phyloP scores from a whole-genome alignment of 2,113 vertebrate genomes.

The Nibea albiflora region DNA sequence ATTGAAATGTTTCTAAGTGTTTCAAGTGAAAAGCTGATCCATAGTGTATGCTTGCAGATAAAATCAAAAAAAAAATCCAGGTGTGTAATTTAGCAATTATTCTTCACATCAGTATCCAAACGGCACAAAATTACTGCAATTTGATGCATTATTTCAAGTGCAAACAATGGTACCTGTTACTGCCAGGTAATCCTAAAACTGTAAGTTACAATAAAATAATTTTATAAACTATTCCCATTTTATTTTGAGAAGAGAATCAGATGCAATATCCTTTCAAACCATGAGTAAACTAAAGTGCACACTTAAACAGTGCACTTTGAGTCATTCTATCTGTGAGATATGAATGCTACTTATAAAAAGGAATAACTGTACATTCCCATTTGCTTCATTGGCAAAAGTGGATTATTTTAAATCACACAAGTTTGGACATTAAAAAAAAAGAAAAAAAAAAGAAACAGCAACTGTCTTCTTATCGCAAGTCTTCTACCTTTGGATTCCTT shows the following conservation, averaged over 20 bases:
- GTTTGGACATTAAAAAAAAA: conserved; percentile 27
- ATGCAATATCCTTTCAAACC: conserved; percentile 25
- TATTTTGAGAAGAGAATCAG: conserved; percentile 20
- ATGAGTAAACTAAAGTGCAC: conserved; percentile 36
- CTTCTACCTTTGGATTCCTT: conserved; percentile 69
- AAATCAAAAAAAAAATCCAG: conserved; percentile 15
- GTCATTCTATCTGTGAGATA: conserved; percentile 37
- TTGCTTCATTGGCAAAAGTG: conserved; percentile 56
- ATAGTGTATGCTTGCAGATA: conserved; percentile 19
- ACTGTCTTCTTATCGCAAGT: conserved; percentile 34
- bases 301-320: conserved; percentile 42
- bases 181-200: conserved; percentile 49
- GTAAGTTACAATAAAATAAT: conserved; percentile 35
- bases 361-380: conserved; percentile 54
- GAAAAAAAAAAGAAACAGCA: conserved; percentile 19
- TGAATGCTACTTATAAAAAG: conserved; percentile 60
- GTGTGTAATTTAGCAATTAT: conserved; percentile 21
- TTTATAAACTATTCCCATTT: conserved; percentile 26
- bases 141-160: conserved; percentile 55
- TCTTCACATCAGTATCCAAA: conserved; percentile 42
- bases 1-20: conserved; percentile 27
- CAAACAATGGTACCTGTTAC: conserved; percentile 47
- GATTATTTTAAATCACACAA: conserved; percentile 53
- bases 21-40: conserved; percentile 22
- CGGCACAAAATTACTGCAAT: conserved; percentile 54